These are phyloP conservation scores for Andrena bucephala DNA, from an alignment of 2,888 invertebrate genomes.

Conservation along the genomic window DNA sequence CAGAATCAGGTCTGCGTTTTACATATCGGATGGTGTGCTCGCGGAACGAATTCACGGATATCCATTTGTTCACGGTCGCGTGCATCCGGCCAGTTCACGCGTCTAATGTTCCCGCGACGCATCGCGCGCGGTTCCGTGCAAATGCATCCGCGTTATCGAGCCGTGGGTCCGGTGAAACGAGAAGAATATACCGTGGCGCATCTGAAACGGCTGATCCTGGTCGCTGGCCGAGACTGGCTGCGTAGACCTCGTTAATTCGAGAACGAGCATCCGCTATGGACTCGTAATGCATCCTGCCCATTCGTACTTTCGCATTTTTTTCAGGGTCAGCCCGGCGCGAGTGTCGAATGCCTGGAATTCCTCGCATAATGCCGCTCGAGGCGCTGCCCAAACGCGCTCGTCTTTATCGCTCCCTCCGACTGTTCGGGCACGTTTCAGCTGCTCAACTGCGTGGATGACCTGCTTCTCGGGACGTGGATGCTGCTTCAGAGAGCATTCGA, in stretches of 20 bases:
- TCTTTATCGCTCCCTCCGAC: background rate
- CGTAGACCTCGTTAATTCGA: slow-evolving; percentile 67
- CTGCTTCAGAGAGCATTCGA: no score
- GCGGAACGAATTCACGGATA: background rate
- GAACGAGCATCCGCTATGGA: slow-evolving; percentile 67
- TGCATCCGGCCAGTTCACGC: slow-evolving; percentile 7
- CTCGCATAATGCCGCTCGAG: background rate
- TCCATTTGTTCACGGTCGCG: background rate
- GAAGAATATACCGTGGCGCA: slow-evolving; percentile 27
- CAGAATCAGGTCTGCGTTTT: slow-evolving; percentile 7
- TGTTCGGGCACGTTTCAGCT: background rate
- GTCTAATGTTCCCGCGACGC: slow-evolving; percentile 18
- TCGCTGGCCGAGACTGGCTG: slow-evolving; percentile 55
- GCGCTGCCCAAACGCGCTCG: background rate
- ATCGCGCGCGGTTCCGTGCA: slow-evolving; percentile 6
- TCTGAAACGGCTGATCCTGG: slow-evolving; percentile 35
- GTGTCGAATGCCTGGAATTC: slow-evolving; percentile 17
- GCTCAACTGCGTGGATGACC: no score
- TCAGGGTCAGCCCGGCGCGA: slow-evolving; percentile 7
- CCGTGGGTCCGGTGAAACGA: slow-evolving; percentile 22
- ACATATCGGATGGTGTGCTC: slow-evolving; percentile 1
- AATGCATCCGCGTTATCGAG: slow-evolving; percentile 43
- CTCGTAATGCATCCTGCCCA: slow-evolving; percentile 54
- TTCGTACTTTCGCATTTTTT: slow-evolving; percentile 64
- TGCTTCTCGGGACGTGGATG: no score